These are phyloP conservation scores for Phyllostomus hastatus DNA, from an alignment of 2,113 vertebrate species.

Conservation along the genomic window DNA sequence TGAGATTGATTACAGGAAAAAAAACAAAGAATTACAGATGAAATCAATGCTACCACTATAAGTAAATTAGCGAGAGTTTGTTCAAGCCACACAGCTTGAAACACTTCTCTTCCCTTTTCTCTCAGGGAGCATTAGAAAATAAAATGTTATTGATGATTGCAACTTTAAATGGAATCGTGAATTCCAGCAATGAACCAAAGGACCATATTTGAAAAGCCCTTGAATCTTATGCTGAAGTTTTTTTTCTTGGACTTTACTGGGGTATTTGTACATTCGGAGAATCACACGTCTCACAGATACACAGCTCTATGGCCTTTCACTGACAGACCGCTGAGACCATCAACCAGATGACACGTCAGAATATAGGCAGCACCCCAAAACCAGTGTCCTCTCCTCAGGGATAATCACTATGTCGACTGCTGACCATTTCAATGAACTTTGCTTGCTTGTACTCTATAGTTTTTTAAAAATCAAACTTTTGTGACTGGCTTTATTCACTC, in stretches of 20 bases:
- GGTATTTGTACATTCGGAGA: not conserved
- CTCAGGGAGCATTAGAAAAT: constrained; percentile 1
- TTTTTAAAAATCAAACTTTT: not conserved
- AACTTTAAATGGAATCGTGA: not conserved
- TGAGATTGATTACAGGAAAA: constrained; percentile 59
- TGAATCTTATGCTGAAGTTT: not conserved
- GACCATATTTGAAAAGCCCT: not conserved
- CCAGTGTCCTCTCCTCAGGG: not conserved
- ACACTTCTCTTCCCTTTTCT: not conserved
- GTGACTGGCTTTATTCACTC: not conserved
- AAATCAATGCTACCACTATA: constrained; percentile 64
- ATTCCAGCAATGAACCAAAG: not conserved
- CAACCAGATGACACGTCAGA: not conserved
- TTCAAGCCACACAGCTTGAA: constrained; percentile 31
- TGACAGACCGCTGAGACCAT: not conserved
- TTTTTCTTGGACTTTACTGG: not conserved
- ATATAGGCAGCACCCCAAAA: not conserved
- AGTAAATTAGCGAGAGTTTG: constrained; percentile 59
- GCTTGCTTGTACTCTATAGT: not conserved
- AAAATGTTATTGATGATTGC: constrained; percentile 16
- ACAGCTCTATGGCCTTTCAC: not conserved
- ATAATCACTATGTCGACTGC: not conserved
- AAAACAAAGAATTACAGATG: constrained; percentile 41
- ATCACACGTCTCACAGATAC: not conserved
- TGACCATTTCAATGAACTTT: not conserved